Percentiles rank a stretch among this genome's conserved stretches.
These are phyloP conservation scores for Gibbula magus DNA, from an alignment of 2,888 invertebrate species.

Conservation along the genomic window DNA sequence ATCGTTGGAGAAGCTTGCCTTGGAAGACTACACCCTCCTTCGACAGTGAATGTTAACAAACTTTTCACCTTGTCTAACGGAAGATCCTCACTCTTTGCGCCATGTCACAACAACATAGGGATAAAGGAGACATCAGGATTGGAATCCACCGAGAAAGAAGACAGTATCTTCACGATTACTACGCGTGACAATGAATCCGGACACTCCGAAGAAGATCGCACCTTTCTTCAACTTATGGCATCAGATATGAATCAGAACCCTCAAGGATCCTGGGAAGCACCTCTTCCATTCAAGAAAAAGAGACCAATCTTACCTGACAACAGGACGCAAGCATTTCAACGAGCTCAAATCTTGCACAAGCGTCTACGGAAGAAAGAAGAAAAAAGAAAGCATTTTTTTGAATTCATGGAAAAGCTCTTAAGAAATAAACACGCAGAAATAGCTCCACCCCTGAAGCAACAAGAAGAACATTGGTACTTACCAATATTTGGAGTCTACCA, in stretches of 20 bases:
- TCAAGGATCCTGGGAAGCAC: conserved; percentile 31
- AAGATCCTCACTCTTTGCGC: background rate
- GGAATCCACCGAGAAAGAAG: too few species aligned
- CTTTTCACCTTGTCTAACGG: conserved; percentile 15
- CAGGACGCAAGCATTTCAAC: conserved; percentile 21
- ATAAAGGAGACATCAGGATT: too few species aligned
- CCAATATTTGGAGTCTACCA: conserved; percentile 44
- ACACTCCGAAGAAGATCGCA: conserved; percentile 35
- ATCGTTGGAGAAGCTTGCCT: conserved; percentile 42
- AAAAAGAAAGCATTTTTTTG: conserved; percentile 28
- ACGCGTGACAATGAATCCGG: conserved; percentile 32
- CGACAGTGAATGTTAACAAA: conserved; percentile 26
- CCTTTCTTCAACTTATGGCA: conserved; percentile 36
- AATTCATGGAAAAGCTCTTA: conserved; percentile 35
- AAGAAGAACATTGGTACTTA: conserved; percentile 37
- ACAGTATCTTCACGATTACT: conserved; percentile 26
- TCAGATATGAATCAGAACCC: background rate
- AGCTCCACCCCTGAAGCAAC: conserved; percentile 28
- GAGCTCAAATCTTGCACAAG: conserved; percentile 25
- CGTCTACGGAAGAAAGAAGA: conserved; percentile 6
- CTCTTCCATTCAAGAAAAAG: conserved; percentile 30
- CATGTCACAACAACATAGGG: conserved; percentile 22
- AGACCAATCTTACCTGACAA: conserved; percentile 34
- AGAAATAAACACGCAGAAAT: conserved; percentile 37
- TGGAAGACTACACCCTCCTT: conserved; percentile 32